phyloP scores from a whole-genome alignment of 2,797 vertebrate species.

The Phaenicophaeus curvirostris region DNA sequence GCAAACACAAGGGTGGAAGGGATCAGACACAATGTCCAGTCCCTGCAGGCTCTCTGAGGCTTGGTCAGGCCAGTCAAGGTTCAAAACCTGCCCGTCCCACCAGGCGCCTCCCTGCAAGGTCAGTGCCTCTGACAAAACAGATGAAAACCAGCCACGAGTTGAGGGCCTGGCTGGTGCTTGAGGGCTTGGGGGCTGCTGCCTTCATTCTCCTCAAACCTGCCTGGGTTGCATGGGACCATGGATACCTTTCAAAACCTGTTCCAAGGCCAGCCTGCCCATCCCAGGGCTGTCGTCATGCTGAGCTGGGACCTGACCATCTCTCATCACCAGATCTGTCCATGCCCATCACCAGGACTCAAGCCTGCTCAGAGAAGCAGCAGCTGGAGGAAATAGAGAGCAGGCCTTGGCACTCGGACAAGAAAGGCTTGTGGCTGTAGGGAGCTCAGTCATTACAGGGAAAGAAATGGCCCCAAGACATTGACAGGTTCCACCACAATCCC shows the following conservation, averaged over 20 bases:
- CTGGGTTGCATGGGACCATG: background rate
- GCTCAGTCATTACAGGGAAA: background rate
- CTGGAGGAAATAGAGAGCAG: background rate
- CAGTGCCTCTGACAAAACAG: background rate
- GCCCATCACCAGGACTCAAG: background rate
- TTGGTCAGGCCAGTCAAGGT: background rate
- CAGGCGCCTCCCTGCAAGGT: fast-evolving
- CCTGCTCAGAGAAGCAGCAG: background rate
- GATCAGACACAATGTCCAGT: background rate
- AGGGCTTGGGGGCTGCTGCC: background rate
- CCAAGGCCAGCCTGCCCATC: background rate
- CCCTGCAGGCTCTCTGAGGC: background rate
- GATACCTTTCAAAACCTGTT: background rate
- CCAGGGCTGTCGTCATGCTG: background rate
- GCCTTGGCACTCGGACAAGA: background rate
- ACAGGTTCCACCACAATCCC: background rate
- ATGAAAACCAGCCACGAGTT: fast-evolving
- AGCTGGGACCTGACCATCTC: background rate
- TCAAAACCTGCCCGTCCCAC: background rate
- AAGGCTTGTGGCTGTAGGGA: fast-evolving
- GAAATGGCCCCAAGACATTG: background rate
- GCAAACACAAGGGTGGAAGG: background rate
- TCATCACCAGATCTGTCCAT: background rate
- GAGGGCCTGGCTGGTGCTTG: background rate
- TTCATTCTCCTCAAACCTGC: fast-evolving